phyloP scores from a whole-genome alignment of 2,113 vertebrate genomes.

The Prunella himalayana region DNA sequence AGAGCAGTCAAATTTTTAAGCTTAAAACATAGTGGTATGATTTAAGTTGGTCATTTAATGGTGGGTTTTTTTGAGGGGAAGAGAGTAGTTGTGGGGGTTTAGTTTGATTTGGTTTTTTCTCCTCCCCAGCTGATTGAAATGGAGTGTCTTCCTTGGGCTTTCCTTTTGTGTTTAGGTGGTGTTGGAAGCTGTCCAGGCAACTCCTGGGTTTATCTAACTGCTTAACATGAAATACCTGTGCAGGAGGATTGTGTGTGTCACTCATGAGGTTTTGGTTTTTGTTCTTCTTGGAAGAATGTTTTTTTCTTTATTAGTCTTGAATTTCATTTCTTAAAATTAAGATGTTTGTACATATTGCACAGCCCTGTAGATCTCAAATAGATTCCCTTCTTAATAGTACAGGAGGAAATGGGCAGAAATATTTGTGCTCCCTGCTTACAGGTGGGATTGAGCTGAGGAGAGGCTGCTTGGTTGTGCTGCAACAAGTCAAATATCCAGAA shows the following conservation, averaged over 20 bases:
- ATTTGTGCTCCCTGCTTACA: background rate
- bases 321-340: background rate
- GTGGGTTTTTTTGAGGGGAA: fast-evolving
- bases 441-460: background rate
- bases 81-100: background rate
- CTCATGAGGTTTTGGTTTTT: background rate
- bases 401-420: background rate
- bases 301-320: background rate
- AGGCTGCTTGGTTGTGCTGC: background rate
- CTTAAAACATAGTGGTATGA: background rate
- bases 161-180: background rate
- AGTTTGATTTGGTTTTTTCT: background rate
- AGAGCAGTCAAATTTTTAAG: background rate
- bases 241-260: background rate
- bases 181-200: background rate
- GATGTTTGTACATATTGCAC: background rate
- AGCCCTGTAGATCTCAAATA: background rate
- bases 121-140: background rate
- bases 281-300: background rate
- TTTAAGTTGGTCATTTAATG: background rate
- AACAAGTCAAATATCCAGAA: background rate
- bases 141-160: background rate
- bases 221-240: background rate
- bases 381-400: background rate
- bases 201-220: background rate